Evolutionary conservation across 2,113 vertebrate species (phyloP), one percentile per base, ranked within the genome.

Genomic region (Eptesicus fuscus): DNA sequence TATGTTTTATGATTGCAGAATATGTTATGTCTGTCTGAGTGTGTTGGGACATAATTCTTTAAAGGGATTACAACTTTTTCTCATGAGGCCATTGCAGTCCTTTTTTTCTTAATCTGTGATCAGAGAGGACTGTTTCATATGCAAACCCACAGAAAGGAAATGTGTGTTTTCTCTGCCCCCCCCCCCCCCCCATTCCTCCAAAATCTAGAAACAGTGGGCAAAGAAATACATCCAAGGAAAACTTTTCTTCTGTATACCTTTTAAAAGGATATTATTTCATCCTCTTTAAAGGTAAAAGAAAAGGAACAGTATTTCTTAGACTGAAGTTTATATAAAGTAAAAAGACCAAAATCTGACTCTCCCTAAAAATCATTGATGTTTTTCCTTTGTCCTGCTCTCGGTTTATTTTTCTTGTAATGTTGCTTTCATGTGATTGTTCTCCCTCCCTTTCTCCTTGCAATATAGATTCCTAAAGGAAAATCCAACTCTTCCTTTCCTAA

Each of bases 401-500:
- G 93, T 97, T 98, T 88, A 95, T 96, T 98, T 70, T 96, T 97
- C 96, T 95, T 96, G 96, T 97, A 96, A 97, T 96, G 94, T 98
- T 96, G 40, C 96, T 97, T 95, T 98, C 98, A 98, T 97, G 97
- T 98, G 98, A 98, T 98, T 98, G 91, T 98, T 98, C 98, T 98
- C 98, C 98, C 98, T 96, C 98, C 96, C 98, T 98, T 98, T 99
- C 97, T 98, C 94, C 98, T 98, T 98, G 98, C 97, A 98, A 95
- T 99, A 96, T 99, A 99, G 99, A 99, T 99, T 99, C 99, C 99
- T 99, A 99, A 99, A 99, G 99, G 99, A 98, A 98, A 99, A 98
- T 97, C 96, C 98, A 98, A 98, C 98, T 98, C 98, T 99, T 99
- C 98, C 98, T 99, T 99, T 98, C 98, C 98, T 99, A 99, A 98